Base-by-base conservation (phyloP, 2,797 vertebrate species). In the Neosalanx taihuensis region DNA sequence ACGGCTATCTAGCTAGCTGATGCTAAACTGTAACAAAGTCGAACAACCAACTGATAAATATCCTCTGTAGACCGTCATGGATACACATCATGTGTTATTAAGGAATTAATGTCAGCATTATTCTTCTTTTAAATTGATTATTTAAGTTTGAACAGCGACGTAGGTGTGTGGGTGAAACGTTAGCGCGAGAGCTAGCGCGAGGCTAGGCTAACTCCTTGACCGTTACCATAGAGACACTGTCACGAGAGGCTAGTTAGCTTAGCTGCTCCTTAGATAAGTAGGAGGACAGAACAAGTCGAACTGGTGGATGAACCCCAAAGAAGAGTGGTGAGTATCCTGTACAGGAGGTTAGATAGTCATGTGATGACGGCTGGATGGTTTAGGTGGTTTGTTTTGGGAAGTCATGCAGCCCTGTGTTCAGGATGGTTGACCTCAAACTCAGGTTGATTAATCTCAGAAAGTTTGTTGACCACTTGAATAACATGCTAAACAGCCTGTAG, bases 381-480 rank as follows among this genome's bases (percentile, higher is more conserved):
- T 63, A 49, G 67, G 33, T 35, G 73, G 80, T 81, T 87, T 84
- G 81, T 85, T 88, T 66, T 79, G 83, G 72, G 77, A 72, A 70
- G 35, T 63, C 37, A 9, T 66, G 75, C 73, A 62, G 69, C 26
- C 56, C 31, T 73, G 41, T 76, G 33, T 18, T 26, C 68, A n/a
- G 9, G 10, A 26, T 29, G 46, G 57, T 17, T 56, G 15, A 18
- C 18, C 51, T 56, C n/a, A 56, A n/a, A 17, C 18, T 7, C 7
- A 5, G 51, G 17, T n/a, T 56, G 0, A n/a, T 53, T 5, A n/a
- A 17, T 10, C n/a, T 17, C 18, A 56, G 51, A n/a, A n/a, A 53
- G 5, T 56, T n/a, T n/a, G 51, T 56, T n/a, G 7, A 37, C 6
- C 7, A 46, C 12, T 46, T 46, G 41, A 46, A 1, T 46, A 46